Conservation (phyloP, 2,113 vertebrate genomes). For the Neogale vison region DNA sequence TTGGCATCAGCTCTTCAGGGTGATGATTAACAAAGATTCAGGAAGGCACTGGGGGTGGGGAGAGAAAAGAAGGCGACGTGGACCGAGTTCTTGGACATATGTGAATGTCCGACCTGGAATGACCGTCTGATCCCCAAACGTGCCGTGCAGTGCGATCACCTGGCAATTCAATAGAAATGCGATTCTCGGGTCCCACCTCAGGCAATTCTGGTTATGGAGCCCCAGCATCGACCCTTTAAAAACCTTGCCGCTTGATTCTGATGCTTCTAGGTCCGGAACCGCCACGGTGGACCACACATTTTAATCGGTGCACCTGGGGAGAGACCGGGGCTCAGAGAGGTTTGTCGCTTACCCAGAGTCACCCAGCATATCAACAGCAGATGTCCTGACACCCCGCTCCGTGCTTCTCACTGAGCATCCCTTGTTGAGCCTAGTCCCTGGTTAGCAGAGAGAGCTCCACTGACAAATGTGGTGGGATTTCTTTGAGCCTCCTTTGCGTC, state of each 20-base stretch:
- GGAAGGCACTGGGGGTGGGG: constrained; percentile 47
- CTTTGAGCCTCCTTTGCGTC: neutral
- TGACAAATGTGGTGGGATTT: neutral
- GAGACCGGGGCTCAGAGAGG: neutral
- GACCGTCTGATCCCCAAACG: neutral
- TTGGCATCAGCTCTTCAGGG: constrained; percentile 67
- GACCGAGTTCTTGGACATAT: neutral
- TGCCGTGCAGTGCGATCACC: neutral
- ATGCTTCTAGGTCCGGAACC: neutral
- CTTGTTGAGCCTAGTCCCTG: neutral
- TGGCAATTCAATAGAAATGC: neutral
- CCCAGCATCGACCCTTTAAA: neutral
- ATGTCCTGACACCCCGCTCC: neutral
- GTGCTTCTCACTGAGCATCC: neutral
- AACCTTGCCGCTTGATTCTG: neutral
- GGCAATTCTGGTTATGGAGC: neutral
- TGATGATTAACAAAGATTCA: constrained; percentile 61
- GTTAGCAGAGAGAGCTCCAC: neutral
- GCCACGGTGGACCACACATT: neutral
- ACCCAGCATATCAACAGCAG: neutral
- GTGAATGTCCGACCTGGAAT: neutral
- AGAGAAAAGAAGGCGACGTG: neutral
- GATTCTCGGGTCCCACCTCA: neutral
- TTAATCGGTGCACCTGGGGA: neutral
- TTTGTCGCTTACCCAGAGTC: neutral